These are phyloP conservation scores for Pomacea canaliculata DNA, from an alignment of 2,888 invertebrate genomes.

Conservation along the genomic window DNA sequence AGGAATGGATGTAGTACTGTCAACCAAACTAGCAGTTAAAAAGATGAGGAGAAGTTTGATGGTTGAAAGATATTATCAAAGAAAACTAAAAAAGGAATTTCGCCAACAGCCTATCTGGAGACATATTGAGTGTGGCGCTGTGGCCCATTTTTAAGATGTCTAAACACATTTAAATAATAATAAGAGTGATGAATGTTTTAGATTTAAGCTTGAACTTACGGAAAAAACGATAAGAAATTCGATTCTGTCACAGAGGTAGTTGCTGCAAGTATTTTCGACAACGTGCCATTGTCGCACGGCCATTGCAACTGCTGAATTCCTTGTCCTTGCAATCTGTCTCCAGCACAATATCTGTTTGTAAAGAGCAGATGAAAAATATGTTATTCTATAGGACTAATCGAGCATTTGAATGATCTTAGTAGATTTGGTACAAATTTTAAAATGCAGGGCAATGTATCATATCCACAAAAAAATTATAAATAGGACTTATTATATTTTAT, in stretches of 20 bases:
- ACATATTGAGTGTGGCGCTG: no score
- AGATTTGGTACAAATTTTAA: no score
- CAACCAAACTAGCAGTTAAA: conserved; percentile 82
- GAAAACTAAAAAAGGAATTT: neutral
- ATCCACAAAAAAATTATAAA: no score
- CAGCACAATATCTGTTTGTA: conserved; percentile 86
- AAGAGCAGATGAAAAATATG: no score
- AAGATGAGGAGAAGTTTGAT: no score
- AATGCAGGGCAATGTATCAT: no score
- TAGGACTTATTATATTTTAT: no score
- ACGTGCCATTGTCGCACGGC: conserved; percentile 99
- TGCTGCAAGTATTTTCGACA: conserved; percentile 97
- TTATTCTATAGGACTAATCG: no score
- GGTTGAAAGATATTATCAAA: neutral
- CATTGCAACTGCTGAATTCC: conserved; percentile 97
- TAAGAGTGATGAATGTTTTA: no score
- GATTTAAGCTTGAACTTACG: conserved; percentile 75
- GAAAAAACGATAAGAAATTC: conserved; percentile 98
- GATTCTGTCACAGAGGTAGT: conserved; percentile 97
- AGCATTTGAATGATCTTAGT: no score
- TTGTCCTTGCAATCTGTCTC: conserved; percentile 99
- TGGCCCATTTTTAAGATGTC: neutral
- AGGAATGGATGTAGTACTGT: conserved; percentile 98
- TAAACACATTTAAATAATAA: neutral
- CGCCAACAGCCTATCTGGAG: neutral